Conservation (phyloP, 2,113 vertebrate genomes). For the Corythornis cristatus region DNA sequence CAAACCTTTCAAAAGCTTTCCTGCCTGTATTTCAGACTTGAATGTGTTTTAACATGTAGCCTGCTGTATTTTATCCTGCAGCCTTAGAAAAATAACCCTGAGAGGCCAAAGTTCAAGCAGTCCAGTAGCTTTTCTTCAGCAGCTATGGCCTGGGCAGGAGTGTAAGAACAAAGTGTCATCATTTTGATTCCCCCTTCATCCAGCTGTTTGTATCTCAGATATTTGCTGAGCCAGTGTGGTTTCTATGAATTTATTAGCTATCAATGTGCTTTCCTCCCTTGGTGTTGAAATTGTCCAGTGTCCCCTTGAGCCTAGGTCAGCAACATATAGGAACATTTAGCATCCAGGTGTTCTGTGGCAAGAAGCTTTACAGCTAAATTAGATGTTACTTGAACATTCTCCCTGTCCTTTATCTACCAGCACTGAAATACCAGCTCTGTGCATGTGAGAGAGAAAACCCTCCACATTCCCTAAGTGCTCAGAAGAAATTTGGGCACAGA, state of each 20-base stretch:
- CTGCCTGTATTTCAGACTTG: background rate
- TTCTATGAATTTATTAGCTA: background rate
- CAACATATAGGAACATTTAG: background rate
- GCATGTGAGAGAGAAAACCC: background rate
- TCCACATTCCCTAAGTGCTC: background rate
- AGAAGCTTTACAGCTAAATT: background rate
- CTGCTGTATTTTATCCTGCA: background rate
- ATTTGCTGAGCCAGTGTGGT: background rate
- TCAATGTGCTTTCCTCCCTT: background rate
- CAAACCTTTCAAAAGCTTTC: background rate
- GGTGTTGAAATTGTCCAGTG: background rate
- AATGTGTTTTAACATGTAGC: background rate
- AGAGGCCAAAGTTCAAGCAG: background rate
- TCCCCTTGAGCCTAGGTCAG: background rate
- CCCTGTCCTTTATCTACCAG: background rate
- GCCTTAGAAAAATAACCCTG: background rate
- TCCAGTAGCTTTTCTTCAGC: background rate
- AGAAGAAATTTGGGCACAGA: background rate
- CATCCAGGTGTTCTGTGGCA: background rate
- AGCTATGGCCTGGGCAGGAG: background rate
- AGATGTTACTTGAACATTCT: fast-evolving
- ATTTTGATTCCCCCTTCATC: background rate
- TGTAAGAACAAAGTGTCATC: background rate
- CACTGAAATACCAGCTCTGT: background rate
- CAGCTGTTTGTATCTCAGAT: background rate